These are phyloP conservation scores for Mormyrops boulengeri DNA, from an alignment of 2,797 vertebrate genomes.

Conservation along the genomic window DNA sequence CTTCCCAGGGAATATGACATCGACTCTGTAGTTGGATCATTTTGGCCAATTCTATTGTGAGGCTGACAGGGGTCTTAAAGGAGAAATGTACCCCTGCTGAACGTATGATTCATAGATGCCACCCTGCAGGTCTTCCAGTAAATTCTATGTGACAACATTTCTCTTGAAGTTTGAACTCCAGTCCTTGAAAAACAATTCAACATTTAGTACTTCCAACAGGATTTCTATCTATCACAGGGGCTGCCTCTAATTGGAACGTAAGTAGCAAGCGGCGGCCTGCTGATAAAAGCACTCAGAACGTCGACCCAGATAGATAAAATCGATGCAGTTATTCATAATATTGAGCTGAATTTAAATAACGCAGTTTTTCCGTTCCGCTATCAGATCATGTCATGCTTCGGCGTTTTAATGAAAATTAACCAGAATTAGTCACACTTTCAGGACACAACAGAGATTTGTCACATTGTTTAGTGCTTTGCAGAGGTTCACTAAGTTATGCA, in stretches of 20 bases:
- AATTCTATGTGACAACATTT: not conserved
- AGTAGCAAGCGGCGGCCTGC: not conserved
- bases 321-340: not conserved
- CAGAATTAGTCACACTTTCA: not conserved
- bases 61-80: not conserved
- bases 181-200: not conserved
- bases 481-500: not conserved
- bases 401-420: not conserved
- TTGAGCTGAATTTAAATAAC: constrained; percentile 7
- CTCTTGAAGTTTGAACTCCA: not conserved
- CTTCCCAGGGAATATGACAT: not conserved
- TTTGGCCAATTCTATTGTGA: not conserved
- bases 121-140: not conserved
- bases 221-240: not conserved
- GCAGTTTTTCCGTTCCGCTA: not conserved
- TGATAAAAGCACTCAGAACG: not conserved
- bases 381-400: not conserved
- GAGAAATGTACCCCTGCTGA: not conserved
- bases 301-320: not conserved
- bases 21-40: not conserved
- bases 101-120: not conserved
- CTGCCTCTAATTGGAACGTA: not conserved
- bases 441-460: not conserved
- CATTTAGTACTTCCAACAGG: not conserved
- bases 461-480: not conserved